phyloP scores from a whole-genome alignment of 2,888 invertebrate genomes.

The Julus scanicus region DNA sequence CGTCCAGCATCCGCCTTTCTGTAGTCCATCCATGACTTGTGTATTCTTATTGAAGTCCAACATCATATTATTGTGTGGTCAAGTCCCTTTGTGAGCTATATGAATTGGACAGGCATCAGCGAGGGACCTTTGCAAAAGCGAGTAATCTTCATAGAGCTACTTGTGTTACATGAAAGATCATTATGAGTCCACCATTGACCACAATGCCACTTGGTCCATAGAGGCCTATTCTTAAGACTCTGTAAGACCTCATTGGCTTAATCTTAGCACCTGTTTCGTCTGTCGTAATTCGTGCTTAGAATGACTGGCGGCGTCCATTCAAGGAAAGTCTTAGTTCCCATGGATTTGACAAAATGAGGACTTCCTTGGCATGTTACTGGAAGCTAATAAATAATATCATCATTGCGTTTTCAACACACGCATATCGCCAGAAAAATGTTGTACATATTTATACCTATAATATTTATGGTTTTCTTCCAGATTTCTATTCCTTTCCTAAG shows the following conservation, averaged over 20 bases:
- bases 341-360: constrained; percentile 24
- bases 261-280: constrained; percentile 41
- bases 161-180: constrained; percentile 44
- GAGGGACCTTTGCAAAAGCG: constrained; percentile 36
- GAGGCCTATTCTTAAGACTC: constrained; percentile 35
- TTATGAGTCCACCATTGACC: constrained; percentile 43
- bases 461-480: background rate
- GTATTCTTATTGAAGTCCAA: constrained; percentile 8
- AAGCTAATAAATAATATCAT: background rate
- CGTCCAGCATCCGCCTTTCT: background rate
- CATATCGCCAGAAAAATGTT: background rate
- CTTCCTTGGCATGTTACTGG: background rate
- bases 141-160: constrained; percentile 44
- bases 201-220: constrained; percentile 27
- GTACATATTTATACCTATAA: too few relatives aligned
- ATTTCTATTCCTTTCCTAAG: background rate
- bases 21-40: constrained; percentile 10
- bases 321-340: background rate
- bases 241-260: constrained; percentile 41
- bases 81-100: constrained; percentile 14
- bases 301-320: constrained; percentile 4
- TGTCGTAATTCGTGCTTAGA: constrained; percentile 30
- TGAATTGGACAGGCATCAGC: constrained; percentile 43
- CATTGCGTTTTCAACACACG: background rate
- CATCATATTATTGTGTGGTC: constrained; percentile 45